Evolutionary conservation across 2,113 vertebrate genomes (phyloP).

Genomic region (Clarias magur): DNA sequence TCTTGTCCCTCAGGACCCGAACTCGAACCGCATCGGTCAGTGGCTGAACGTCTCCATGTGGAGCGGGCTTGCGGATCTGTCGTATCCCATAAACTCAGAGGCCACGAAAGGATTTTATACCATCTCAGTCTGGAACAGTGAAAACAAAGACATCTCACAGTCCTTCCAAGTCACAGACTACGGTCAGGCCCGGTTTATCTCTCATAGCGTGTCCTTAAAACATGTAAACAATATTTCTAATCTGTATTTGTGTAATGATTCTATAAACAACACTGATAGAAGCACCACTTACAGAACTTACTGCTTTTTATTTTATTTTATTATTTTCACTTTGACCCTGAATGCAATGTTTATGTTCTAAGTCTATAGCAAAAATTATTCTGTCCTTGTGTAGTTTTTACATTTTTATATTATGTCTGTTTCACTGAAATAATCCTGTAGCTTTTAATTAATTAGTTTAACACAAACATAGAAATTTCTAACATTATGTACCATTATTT

Average conservation of each 20-base stretch:
- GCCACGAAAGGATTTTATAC: constrained; percentile 63
- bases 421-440: too few species aligned
- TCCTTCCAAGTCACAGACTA: constrained; percentile 72
- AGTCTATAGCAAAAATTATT: neutral
- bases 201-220: neutral
- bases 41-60: constrained; percentile 63
- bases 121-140: constrained; percentile 58
- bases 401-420: too few species aligned
- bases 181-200: constrained; percentile 57
- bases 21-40: constrained; percentile 70
- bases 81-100: constrained; percentile 62
- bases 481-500: too few species aligned
- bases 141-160: constrained; percentile 53
- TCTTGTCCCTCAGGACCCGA: constrained; percentile 64
- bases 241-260: neutral
- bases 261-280: neutral
- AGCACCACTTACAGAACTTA: neutral
- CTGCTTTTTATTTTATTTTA: neutral
- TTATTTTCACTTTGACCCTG: neutral
- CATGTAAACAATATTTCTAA: neutral
- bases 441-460: too few species aligned
- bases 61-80: constrained; percentile 70
- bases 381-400: too few species aligned
- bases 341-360: neutral
- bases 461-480: too few species aligned